phyloP scores from a whole-genome alignment of 2,113 vertebrate species.

The Prunella fulvescens region DNA sequence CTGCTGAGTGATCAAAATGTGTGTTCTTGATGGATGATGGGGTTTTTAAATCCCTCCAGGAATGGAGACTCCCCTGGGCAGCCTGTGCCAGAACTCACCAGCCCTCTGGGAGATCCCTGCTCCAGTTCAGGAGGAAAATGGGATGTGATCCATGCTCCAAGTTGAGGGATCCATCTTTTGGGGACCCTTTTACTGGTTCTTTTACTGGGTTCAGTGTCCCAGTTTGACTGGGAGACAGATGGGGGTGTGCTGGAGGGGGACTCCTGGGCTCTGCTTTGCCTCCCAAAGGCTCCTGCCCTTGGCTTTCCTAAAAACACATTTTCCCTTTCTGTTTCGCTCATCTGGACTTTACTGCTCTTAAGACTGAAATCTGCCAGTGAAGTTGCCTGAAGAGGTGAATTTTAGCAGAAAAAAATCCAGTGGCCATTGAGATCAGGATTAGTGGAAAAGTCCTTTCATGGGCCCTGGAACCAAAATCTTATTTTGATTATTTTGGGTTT shows the following conservation, averaged over 20 bases:
- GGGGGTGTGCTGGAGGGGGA: neutral
- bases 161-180: neutral
- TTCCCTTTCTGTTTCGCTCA: neutral
- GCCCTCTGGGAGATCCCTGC: neutral
- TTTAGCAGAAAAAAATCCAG: neutral
- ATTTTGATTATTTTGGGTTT: no score
- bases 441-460: neutral
- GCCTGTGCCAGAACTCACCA: neutral
- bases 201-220: fast-evolving
- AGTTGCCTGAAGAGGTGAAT: neutral
- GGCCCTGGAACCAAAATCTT: neutral
- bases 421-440: neutral
- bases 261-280: neutral
- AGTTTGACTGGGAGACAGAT: fast-evolving
- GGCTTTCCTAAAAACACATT: neutral
- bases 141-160: neutral
- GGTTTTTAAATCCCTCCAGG: neutral
- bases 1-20: neutral
- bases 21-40: fast-evolving
- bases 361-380: neutral
- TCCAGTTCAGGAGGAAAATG: neutral
- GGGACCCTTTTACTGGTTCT: neutral
- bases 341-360: neutral
- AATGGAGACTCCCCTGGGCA: neutral
- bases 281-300: neutral